Evolutionary conservation across 2,797 vertebrate species (phyloP).

Genomic region (Hydrolagus colliei): DNA sequence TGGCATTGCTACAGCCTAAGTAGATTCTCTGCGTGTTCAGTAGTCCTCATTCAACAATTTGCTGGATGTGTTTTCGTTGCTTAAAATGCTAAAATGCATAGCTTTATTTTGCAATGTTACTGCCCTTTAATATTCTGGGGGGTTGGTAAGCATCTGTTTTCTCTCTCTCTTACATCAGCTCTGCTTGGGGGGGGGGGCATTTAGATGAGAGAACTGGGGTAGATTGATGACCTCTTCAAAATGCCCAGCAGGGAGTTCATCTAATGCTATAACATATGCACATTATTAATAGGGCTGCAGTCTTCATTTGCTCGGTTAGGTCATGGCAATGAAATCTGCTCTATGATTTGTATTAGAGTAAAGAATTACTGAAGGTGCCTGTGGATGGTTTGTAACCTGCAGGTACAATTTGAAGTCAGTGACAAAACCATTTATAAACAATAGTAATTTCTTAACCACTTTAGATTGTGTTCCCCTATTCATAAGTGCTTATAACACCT

Average conservation of each 20-base stretch:
- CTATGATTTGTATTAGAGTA: slow-evolving; percentile 64
- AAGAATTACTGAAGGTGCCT: slow-evolving; percentile 76
- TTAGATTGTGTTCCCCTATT: slow-evolving; percentile 63
- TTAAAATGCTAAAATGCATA: not conserved
- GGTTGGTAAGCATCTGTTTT: slow-evolving; percentile 55
- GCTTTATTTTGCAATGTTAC: not conserved
- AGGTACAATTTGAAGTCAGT: slow-evolving; percentile 65
- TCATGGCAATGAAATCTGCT: slow-evolving; percentile 65
- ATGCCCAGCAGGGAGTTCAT: slow-evolving; percentile 72
- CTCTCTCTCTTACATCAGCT: slow-evolving; percentile 56
- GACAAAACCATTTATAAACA: slow-evolving; percentile 68
- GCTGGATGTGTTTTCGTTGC: not conserved
- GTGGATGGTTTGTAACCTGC: slow-evolving; percentile 64
- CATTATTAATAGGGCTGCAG: slow-evolving; percentile 56
- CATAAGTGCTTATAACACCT: slow-evolving; percentile 58
- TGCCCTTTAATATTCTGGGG: slow-evolving; percentile 49
- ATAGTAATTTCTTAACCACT: slow-evolving; percentile 70
- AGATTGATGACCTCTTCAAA: slow-evolving; percentile 77
- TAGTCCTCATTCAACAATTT: not conserved
- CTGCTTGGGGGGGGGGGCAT: slow-evolving; percentile 58
- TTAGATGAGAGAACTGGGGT: slow-evolving; percentile 55
- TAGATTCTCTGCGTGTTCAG: no score
- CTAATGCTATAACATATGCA: slow-evolving; percentile 65
- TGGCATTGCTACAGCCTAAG: no score
- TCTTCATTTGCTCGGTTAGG: slow-evolving; percentile 63